A percentile compares a stretch with the other conserved stretches of the same genome.
Conservation (phyloP, 2,113 vertebrate genomes). For the Lophotis ruficrista region DNA sequence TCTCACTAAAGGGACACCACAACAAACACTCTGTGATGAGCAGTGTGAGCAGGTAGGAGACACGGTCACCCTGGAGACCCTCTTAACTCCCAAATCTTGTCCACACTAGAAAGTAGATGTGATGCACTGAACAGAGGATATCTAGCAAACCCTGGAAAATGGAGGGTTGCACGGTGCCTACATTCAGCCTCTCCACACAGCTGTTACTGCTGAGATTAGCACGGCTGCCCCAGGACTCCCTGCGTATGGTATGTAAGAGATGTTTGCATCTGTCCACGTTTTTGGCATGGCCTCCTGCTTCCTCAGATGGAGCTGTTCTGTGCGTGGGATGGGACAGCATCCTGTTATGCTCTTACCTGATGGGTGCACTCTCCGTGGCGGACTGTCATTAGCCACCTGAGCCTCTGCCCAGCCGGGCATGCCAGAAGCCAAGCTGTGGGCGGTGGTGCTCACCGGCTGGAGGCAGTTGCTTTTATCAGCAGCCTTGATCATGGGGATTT, state of each 20-base stretch:
- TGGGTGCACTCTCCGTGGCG: neutral
- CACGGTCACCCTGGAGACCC: neutral
- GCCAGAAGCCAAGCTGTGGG: neutral
- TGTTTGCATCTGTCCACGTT: neutral
- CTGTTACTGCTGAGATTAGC: neutral
- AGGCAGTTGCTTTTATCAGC: conserved; percentile 49
- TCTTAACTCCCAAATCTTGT: neutral
- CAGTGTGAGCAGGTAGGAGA: neutral
- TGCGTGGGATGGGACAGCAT: neutral
- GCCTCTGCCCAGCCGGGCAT: neutral
- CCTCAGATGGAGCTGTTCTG: neutral
- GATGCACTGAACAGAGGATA: neutral
- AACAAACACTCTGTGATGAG: neutral
- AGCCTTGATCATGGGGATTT: conserved; percentile 48
- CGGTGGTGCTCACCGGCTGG: neutral
- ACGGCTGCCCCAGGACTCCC: neutral
- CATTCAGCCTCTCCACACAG: neutral
- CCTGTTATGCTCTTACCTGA: neutral
- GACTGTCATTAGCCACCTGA: neutral
- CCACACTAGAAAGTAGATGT: neutral
- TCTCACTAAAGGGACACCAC: neutral
- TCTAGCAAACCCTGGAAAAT: neutral
- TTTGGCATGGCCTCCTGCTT: neutral
- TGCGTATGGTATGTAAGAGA: rapidly evolving
- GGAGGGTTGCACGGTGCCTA: neutral